Evolutionary conservation across 2,113 vertebrate species (phyloP).

Genomic region (Pygoscelis adeliae): DNA sequence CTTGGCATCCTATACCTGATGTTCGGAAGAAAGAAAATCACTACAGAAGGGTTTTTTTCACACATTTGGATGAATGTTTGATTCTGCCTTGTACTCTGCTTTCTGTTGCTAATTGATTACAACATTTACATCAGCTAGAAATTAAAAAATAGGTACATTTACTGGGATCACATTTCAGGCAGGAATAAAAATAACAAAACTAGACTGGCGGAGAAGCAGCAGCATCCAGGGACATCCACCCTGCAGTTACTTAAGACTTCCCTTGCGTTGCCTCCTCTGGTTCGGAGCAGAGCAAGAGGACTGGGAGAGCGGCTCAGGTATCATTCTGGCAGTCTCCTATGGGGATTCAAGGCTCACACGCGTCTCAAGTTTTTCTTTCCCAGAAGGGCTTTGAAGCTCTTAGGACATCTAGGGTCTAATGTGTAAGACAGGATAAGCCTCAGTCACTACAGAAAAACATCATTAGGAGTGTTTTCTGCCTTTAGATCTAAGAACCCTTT

Average conservation of each 20-base stretch:
- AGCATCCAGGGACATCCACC: not conserved
- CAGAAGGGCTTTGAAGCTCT: not conserved
- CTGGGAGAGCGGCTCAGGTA: not conserved
- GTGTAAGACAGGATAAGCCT: not conserved
- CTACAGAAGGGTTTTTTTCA: not conserved
- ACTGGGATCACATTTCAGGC: not conserved
- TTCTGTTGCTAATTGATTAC: not conserved
- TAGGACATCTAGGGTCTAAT: not conserved
- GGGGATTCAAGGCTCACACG: not conserved
- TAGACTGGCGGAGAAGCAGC: not conserved
- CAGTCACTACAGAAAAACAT: not conserved
- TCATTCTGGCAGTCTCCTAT: not conserved
- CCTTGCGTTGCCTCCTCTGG: not conserved
- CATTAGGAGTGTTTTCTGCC: not conserved
- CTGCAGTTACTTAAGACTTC: not conserved
- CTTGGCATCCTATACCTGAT: not conserved
- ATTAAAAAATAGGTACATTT: not conserved
- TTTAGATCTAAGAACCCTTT: not conserved
- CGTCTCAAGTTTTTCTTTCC: not conserved
- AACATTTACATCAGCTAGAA: not conserved
- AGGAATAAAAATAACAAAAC: not conserved
- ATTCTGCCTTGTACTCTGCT: not conserved
- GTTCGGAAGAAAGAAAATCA: not conserved
- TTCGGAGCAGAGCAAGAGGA: not conserved
- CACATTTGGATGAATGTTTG: not conserved